Conservation (phyloP, 2,113 vertebrate genomes). For the Syngnathus typhle region DNA sequence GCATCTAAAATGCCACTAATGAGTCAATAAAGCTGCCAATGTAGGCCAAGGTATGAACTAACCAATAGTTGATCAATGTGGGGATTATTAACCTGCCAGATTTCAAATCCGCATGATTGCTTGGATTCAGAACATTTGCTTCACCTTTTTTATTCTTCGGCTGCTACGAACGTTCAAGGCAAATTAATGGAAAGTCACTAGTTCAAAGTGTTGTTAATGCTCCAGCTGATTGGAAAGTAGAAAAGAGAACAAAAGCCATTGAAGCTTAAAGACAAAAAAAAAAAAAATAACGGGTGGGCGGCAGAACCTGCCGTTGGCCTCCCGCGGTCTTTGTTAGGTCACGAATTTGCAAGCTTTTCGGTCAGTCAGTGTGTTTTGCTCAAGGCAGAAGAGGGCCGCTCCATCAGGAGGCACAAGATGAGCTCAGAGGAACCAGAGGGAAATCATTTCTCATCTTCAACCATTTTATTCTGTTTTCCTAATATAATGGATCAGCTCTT, state of each 20-base stretch:
- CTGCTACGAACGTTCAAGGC: conserved; percentile 40
- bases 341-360: conserved; percentile 11
- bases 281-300: conserved; percentile 7
- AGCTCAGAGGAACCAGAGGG: conserved; percentile 8
- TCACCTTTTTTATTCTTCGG: no score
- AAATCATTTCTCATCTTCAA: no score
- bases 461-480: neutral
- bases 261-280: conserved; percentile 22
- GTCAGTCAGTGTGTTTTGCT: conserved; percentile 18
- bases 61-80: conserved; percentile 61
- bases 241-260: conserved; percentile 45
- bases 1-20: conserved; percentile 47
- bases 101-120: conserved; percentile 41
- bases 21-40: conserved; percentile 45
- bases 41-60: conserved; percentile 47
- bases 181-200: conserved; percentile 18
- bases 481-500: neutral
- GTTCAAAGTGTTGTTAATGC: no score
- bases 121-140: conserved; percentile 3
- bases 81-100: conserved; percentile 50
- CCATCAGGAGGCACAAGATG: neutral
- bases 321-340: conserved; percentile 20
- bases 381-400: conserved; percentile 2
- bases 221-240: neutral
- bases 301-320: conserved; percentile 30